phyloP scores from a whole-genome alignment of 2,113 vertebrate species.

The Girardinichthys multiradiatus region DNA sequence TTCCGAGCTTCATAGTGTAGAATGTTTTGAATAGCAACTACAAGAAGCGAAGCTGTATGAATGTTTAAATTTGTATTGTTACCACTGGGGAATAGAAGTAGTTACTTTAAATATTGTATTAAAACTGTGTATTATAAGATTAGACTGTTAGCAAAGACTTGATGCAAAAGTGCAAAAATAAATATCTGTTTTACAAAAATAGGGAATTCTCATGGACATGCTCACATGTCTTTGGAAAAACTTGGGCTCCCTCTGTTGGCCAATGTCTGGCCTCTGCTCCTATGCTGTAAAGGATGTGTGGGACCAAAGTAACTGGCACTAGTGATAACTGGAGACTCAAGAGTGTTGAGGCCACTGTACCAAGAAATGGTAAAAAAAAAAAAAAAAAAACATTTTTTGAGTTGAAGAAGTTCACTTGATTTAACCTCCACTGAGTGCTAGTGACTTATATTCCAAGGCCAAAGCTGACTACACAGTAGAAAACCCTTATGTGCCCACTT shows the following conservation, averaged over 20 bases:
- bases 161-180: neutral
- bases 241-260: slow-evolving; percentile 80
- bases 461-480: slow-evolving; percentile 28
- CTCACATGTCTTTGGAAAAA: slow-evolving; percentile 53
- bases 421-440: slow-evolving; percentile 46
- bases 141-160: neutral
- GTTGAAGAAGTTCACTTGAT: slow-evolving; percentile 62
- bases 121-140: neutral
- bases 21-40: neutral
- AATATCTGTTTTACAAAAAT: neutral
- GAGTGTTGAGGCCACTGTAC: slow-evolving; percentile 26
- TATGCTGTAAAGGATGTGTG: neutral
- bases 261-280: neutral
- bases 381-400: slow-evolving; percentile 33
- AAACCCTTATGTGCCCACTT: slow-evolving; percentile 44
- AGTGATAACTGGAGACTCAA: slow-evolving; percentile 48
- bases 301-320: slow-evolving; percentile 27
- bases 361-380: neutral
- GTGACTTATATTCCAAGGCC: slow-evolving; percentile 42
- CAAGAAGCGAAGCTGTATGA: neutral
- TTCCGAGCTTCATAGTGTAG: neutral
- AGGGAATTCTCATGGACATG: neutral
- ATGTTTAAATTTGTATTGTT: neutral
- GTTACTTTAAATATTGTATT: neutral
- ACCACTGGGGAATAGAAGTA: neutral